phyloP scores from a whole-genome alignment of 2,113 vertebrate species.

The Zosterops hypoxanthus region DNA sequence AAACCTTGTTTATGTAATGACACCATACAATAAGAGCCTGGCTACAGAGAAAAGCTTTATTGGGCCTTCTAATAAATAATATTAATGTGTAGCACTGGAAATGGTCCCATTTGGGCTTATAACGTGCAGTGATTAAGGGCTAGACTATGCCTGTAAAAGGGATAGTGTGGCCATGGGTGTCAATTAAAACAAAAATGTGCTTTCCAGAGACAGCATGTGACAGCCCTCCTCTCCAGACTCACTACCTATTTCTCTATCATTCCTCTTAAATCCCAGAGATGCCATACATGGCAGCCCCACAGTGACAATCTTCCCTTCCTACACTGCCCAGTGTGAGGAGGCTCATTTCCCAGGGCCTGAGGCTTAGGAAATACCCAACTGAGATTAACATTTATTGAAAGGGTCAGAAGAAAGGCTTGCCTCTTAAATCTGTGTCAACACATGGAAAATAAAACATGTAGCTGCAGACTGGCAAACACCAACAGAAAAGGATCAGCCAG shows the following conservation, averaged over 20 bases:
- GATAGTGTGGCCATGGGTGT: neutral
- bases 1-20: conserved; percentile 19
- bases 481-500: neutral
- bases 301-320: neutral
- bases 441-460: neutral
- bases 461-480: neutral
- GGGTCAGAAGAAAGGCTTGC: neutral
- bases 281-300: fast-evolving
- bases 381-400: neutral
- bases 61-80: conserved; percentile 43
- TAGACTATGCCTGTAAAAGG: neutral
- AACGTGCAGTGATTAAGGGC: conserved; percentile 19
- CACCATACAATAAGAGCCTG: conserved; percentile 12
- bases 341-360: neutral
- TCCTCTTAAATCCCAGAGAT: neutral
- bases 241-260: fast-evolving
- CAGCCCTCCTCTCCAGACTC: neutral
- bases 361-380: neutral
- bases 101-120: neutral
- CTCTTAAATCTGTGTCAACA: neutral
- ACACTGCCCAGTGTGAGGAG: neutral
- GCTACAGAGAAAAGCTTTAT: conserved; percentile 9
- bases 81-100: neutral
- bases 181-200: neutral
- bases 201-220: neutral